Evolutionary conservation across 2,797 vertebrate species (phyloP).

Genomic region (Melanotaenia parkinsoni): DNA sequence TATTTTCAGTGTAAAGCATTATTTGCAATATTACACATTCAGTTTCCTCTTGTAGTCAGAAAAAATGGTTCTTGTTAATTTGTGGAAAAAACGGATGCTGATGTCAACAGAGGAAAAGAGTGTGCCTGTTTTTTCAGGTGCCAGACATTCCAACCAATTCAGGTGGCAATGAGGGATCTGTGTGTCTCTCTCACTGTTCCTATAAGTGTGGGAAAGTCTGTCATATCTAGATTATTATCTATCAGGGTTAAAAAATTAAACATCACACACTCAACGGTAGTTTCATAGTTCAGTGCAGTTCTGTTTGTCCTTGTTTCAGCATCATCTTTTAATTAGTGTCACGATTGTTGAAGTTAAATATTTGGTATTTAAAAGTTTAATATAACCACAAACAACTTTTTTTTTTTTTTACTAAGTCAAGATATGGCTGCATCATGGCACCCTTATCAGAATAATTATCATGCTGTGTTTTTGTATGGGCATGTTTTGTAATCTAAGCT

Average conservation of each 20-base stretch:
- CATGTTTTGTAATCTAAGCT: too few species aligned
- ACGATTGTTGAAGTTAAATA: background rate
- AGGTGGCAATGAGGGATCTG: background rate
- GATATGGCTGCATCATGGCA: too few species aligned
- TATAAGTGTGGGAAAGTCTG: conserved; percentile 19
- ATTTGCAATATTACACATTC: background rate
- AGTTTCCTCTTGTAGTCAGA: background rate
- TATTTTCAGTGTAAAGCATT: too few species aligned
- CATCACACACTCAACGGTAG: conserved; percentile 6
- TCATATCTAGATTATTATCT: conserved; percentile 17
- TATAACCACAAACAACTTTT: too few species aligned
- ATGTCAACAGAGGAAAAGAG: too few species aligned
- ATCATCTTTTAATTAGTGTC: background rate
- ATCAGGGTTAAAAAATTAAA: conserved; percentile 4
- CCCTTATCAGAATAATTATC: too few species aligned
- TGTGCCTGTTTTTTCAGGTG: too few species aligned
- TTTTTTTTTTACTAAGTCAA: too few species aligned
- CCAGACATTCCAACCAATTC: too few species aligned
- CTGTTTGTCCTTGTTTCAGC: background rate
- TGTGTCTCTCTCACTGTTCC: conserved; percentile 12
- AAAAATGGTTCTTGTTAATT: background rate
- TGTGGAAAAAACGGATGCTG: too few species aligned
- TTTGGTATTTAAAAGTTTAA: too few species aligned
- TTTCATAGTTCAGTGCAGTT: background rate
- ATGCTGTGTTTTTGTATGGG: too few species aligned